Percentiles rank a stretch among this genome's conserved stretches.
Conservation (phyloP, 2,113 vertebrate species). For the Neoarius graeffei region DNA sequence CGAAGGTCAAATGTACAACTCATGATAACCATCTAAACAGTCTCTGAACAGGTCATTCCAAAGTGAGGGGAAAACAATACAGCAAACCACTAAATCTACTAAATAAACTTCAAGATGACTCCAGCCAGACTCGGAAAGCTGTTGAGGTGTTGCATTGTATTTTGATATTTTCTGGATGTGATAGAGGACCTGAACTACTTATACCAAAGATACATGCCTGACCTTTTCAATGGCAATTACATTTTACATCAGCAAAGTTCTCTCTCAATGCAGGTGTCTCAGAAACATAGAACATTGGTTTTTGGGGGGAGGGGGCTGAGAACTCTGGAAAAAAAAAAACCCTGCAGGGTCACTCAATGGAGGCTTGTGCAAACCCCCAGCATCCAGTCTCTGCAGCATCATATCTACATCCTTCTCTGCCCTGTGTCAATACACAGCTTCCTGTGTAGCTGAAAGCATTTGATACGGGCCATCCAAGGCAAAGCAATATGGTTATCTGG, state of each 20-base stretch:
- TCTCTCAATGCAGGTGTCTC: not conserved
- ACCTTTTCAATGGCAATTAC: not conserved
- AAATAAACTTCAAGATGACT: not conserved
- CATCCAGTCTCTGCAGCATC: conserved; percentile 39
- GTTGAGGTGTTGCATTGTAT: not conserved
- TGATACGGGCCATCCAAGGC: conserved; percentile 49
- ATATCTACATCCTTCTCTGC: conserved; percentile 30
- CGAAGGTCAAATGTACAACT: conserved; percentile 7
- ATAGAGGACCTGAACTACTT: not conserved
- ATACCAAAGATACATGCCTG: not conserved
- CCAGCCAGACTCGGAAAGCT: not conserved
- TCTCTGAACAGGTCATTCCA: not conserved
- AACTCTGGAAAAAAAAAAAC: conserved; percentile 24
- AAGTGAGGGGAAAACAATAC: not conserved
- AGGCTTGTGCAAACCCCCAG: conserved; percentile 34
- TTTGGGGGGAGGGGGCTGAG: not conserved
- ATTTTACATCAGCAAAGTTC: not conserved
- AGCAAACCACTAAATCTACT: not conserved
- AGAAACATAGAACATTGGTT: not conserved
- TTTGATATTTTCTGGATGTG: not conserved
- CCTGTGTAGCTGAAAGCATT: conserved; percentile 44
- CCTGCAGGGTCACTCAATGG: conserved; percentile 7
- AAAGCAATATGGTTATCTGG: conserved; percentile 38
- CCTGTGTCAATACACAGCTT: conserved; percentile 49
- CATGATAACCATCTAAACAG: not conserved